Base-by-base conservation (phyloP, 2,113 vertebrate species). In the Dascyllus trimaculatus region DNA sequence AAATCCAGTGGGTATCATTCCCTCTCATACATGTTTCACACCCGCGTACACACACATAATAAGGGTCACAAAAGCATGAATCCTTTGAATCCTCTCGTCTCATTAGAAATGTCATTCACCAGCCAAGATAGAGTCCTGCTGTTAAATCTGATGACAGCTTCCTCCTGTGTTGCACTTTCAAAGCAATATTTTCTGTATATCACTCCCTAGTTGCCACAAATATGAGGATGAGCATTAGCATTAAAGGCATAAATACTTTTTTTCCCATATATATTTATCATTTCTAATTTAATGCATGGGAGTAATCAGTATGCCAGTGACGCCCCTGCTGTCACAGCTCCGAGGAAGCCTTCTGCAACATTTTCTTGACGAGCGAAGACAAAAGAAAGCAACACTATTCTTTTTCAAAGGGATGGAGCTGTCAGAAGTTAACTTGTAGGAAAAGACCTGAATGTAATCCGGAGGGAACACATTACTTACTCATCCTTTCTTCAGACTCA, bases 211-310 rank as follows among this genome's bases (percentile, higher is more conserved):
- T 52, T 64, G 57, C 75, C 48, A 25, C 22, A 60, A 59, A 57
- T 84, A 72, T 70, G 56, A 38, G 63, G 63, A 35, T 35, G 32
- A 66, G 46, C 22, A 46, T 68, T 58, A 48, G 75, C 51, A 86
- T 71, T 70, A 75, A 22, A 78, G 26, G 63, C 35, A 59, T 71
- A 72, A 73, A 78, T 66, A 70, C 22, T 43, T 56, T 79, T 70
- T 70, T 21, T 13, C 40, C 40, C n/a, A 67, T 40, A 82, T 73
- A 52, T 38, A 78, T 82, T 81, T 54, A 86, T 91, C 71, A 88
- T 83, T 84, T 90, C 74, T 57, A 82, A 78, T 73, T 86, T 58
- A 90, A 81, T 65, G 69, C 69, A 52, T 74, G 46, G 64, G 62
- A 82, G 59, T 68, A 80, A 87, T 89, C 78, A 64, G 79, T 53